phyloP scores from a whole-genome alignment of 2,888 invertebrate genomes.

The Oegoconia quadripuncta region DNA sequence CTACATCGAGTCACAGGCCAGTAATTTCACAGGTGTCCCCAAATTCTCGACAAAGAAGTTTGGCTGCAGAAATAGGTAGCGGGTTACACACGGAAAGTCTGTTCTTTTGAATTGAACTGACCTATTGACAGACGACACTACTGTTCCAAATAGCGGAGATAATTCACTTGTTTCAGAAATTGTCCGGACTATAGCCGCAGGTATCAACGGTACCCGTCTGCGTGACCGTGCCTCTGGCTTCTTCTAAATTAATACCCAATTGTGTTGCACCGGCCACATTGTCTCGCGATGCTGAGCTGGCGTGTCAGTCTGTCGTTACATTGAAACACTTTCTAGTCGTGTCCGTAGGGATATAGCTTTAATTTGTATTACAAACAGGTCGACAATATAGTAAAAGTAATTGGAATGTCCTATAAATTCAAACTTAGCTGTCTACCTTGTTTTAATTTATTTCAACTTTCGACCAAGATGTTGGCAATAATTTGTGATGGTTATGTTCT shows the following conservation, averaged over 20 bases:
- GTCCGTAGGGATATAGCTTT: conserved; percentile 39
- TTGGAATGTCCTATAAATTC: conserved; percentile 9
- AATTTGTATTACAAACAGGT: conserved; percentile 33
- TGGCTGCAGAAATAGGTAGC: too few relatives aligned
- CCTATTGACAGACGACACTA: conserved; percentile 46
- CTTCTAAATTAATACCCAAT: conserved; percentile 63
- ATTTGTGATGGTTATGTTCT: neutral
- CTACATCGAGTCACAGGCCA: too few relatives aligned
- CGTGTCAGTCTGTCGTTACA: conserved; percentile 61
- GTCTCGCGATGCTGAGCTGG: conserved; percentile 38
- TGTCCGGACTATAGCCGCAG: conserved; percentile 53
- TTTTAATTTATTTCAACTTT: conserved; percentile 5
- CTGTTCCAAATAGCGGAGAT: conserved; percentile 37
- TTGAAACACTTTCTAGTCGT: conserved; percentile 57
- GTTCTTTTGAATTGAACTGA: conserved; percentile 15
- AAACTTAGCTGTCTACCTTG: conserved; percentile 6
- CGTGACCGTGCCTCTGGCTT: conserved; percentile 63
- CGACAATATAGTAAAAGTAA: neutral
- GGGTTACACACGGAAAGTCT: too few relatives aligned
- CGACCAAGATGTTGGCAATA: too few relatives aligned
- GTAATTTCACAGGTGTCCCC: too few relatives aligned
- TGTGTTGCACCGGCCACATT: conserved; percentile 53
- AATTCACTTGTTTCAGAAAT: conserved; percentile 52
- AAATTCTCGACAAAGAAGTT: too few relatives aligned
- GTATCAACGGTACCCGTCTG: conserved; percentile 53